These are phyloP conservation scores for Brevimyrus niger DNA, from an alignment of 2,113 vertebrate genomes.

Conservation along the genomic window DNA sequence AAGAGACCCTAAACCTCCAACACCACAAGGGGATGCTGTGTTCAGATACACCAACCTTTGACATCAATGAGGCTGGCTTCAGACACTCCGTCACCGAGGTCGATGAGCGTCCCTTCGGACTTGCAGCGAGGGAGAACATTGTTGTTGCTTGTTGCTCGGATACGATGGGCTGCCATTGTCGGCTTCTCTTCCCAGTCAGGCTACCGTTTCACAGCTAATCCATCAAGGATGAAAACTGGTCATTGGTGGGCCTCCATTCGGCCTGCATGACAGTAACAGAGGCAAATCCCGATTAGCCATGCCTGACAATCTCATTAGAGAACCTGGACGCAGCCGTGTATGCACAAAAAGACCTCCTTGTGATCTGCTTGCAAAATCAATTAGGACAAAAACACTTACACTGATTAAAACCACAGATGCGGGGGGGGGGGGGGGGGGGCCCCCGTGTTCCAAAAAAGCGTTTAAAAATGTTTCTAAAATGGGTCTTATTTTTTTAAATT, in stretches of 20 bases:
- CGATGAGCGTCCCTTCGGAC: conserved; percentile 87
- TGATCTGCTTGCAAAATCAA: conserved; percentile 22
- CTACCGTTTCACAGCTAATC: conserved; percentile 30
- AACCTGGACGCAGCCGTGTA: not conserved
- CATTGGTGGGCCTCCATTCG: conserved; percentile 47
- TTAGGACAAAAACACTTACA: conserved; percentile 22
- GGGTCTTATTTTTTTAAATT: not conserved
- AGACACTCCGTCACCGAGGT: conserved; percentile 67
- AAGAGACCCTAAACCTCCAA: not conserved
- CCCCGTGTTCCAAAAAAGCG: not conserved
- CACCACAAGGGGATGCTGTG: not conserved
- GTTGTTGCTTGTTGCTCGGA: conserved; percentile 75
- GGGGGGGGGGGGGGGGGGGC: no score
- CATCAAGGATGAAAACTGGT: conserved; percentile 24
- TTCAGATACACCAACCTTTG: conserved; percentile 69
- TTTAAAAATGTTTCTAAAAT: not conserved
- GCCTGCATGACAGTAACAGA: conserved; percentile 22
- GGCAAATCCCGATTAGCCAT: conserved; percentile 15
- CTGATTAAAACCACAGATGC: not conserved
- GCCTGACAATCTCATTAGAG: conserved; percentile 13
- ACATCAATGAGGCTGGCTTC: conserved; percentile 73
- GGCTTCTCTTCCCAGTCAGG: not conserved
- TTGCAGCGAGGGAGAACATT: conserved; percentile 81
- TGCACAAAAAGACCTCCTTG: conserved; percentile 9
- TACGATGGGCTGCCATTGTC: conserved; percentile 87